A percentile compares a stretch with the other conserved stretches of the same genome.
Evolutionary conservation across 2,888 invertebrate species (phyloP).

Genomic region (Cynaeus angustus): DNA sequence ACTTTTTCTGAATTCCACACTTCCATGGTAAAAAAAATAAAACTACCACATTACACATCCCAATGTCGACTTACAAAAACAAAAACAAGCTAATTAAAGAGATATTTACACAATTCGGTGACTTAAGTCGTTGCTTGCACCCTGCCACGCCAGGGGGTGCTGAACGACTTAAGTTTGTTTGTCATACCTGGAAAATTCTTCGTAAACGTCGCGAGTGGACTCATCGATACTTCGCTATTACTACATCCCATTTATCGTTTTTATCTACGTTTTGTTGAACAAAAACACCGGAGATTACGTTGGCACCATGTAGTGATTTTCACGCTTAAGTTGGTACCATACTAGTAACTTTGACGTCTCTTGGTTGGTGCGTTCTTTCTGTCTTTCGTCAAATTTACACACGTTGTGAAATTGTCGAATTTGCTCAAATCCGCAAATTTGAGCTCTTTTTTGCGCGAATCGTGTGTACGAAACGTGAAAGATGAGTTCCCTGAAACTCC

Average conservation of each 20-base stretch:
- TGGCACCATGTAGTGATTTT: background rate
- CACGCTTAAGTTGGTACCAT: constrained; percentile 4
- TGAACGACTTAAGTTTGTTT: constrained; percentile 34
- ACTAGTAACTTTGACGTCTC: constrained; percentile 5
- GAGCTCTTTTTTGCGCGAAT: constrained; percentile 18
- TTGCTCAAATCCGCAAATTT: constrained; percentile 31
- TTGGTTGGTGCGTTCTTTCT: constrained; percentile 29
- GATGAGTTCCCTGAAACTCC: constrained; percentile 91
- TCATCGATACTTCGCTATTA: too few relatives aligned
- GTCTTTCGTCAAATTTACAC: constrained; percentile 30
- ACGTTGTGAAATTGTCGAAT: constrained; percentile 37
- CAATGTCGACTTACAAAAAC: constrained; percentile 51
- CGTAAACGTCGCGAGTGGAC: too few relatives aligned
- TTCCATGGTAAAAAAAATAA: constrained; percentile 55
- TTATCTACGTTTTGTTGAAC: too few relatives aligned
- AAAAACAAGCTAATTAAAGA: constrained; percentile 49
- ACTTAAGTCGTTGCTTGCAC: constrained; percentile 28
- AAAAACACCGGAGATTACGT: background rate
- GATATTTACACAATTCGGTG: constrained; percentile 27
- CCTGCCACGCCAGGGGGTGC: constrained; percentile 41
- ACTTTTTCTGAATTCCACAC: constrained; percentile 58
- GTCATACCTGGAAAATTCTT: constrained; percentile 11
- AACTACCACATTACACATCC: constrained; percentile 53
- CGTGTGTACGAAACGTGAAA: background rate
- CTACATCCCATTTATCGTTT: too few relatives aligned